A percentile compares a stretch with the other conserved stretches of the same genome.
phyloP scores from a whole-genome alignment of 2,113 vertebrate genomes.

The Suncus etruscus region DNA sequence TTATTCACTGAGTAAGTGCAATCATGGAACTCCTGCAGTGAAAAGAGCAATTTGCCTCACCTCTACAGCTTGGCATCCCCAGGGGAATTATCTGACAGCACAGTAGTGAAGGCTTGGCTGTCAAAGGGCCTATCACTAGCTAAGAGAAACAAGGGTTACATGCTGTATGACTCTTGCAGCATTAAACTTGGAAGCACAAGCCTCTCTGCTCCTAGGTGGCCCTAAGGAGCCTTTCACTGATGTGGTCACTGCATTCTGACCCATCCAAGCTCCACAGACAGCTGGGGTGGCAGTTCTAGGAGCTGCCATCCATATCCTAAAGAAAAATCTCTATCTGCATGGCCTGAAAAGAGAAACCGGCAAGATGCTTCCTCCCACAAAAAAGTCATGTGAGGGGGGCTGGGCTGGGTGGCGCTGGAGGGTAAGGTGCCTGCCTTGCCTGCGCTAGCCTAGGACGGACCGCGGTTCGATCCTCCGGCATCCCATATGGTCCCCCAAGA shows the following conservation, averaged over 20 bases:
- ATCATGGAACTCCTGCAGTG: conserved; percentile 59
- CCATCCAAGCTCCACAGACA: background rate
- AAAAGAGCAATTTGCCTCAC: conserved; percentile 69
- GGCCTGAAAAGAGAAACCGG: conserved; percentile 43
- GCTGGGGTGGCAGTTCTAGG: conserved; percentile 29
- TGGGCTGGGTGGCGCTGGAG: too few species aligned
- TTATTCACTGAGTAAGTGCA: conserved; percentile 67
- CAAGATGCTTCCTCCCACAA: conserved; percentile 43
- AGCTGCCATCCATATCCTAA: conserved; percentile 29
- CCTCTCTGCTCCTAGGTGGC: conserved; percentile 64
- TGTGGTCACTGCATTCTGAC: conserved; percentile 50
- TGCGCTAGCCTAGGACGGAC: conserved; percentile 10
- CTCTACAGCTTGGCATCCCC: conserved; percentile 38
- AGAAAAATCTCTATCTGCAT: conserved; percentile 55
- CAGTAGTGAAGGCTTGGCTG: conserved; percentile 59
- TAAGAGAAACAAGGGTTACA: conserved; percentile 41
- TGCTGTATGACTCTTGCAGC: conserved; percentile 52
- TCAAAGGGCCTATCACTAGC: conserved; percentile 63
- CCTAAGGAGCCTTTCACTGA: conserved; percentile 36
- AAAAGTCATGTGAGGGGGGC: background rate
- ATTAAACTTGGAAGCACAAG: conserved; percentile 68
- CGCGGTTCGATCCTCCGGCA: too few species aligned
- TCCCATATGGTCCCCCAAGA: too few species aligned
- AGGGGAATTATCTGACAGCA: conserved; percentile 43
- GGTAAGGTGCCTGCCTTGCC: background rate